Conservation (phyloP, 37 sponge, comb jelly and placozoan species). For the Chondrosia reniformis region DNA sequence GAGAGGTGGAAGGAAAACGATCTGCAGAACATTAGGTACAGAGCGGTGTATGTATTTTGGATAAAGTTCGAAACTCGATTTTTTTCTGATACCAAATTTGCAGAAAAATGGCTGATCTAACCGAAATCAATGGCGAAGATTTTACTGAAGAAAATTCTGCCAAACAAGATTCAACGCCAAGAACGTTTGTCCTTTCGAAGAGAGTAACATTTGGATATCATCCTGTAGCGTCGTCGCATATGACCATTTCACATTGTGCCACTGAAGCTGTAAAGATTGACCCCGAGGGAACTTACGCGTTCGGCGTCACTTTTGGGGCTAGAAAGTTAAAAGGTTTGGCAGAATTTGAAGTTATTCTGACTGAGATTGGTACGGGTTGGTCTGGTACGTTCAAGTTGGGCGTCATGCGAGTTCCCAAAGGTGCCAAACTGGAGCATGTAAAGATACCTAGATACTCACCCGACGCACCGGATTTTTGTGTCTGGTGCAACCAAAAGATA, state of each 20-base stretch:
- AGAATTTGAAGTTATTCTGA: constrained; percentile 73
- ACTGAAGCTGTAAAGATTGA: constrained; percentile 49
- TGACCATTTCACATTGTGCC: constrained; percentile 43
- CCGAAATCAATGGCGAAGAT: too few relatives aligned
- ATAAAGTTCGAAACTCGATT: too few relatives aligned
- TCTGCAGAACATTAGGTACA: too few relatives aligned
- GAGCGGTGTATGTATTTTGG: too few relatives aligned
- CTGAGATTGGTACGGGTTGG: constrained; percentile 70
- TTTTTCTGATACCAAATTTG: too few relatives aligned
- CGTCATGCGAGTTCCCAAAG: constrained; percentile 38
- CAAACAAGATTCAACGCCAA: too few relatives aligned
- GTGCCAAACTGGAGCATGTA: background rate
- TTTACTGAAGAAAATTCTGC: too few relatives aligned
- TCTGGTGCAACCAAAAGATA: constrained; percentile 75
- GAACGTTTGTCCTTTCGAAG: too few relatives aligned
- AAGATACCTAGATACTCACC: constrained; percentile 78
- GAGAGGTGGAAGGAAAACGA: too few relatives aligned
- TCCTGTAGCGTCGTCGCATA: constrained; percentile 2
- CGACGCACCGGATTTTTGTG: constrained; percentile 60
- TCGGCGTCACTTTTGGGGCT: constrained; percentile 66
- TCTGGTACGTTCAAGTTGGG: constrained; percentile 88
- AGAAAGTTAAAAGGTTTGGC: constrained; percentile 53
- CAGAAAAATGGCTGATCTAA: too few relatives aligned
- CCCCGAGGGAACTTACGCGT: constrained; percentile 58
- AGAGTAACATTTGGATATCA: constrained; percentile 20